Evolutionary conservation across 2,888 invertebrate genomes (phyloP).

Genomic region (Cheilosia urbana): DNA sequence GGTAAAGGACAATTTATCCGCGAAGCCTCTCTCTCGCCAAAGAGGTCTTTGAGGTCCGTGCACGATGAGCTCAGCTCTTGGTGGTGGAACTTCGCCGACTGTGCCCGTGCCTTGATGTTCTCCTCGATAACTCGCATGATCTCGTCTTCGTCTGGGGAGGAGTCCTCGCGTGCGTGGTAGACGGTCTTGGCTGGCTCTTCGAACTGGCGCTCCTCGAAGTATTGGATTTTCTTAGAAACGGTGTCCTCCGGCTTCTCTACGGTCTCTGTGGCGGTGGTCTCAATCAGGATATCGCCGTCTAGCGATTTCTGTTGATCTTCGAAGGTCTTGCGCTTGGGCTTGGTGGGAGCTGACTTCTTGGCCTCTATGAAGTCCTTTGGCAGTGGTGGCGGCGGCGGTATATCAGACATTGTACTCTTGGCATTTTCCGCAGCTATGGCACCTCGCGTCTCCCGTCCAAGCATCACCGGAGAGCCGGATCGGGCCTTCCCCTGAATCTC

Average conservation of each 20-base stretch:
- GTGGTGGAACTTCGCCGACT: slow-evolving; percentile 83
- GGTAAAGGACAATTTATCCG: slow-evolving; percentile 82
- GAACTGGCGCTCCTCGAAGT: slow-evolving; percentile 89
- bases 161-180: slow-evolving; percentile 85
- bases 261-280: slow-evolving; percentile 19
- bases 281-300: background rate
- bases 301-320: slow-evolving; percentile 48
- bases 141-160: slow-evolving; percentile 84
- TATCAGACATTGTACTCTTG: slow-evolving; percentile 80
- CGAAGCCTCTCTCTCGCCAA: slow-evolving; percentile 88
- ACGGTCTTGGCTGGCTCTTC: slow-evolving; percentile 84
- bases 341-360: slow-evolving; percentile 42
- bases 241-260: slow-evolving; percentile 86
- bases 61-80: slow-evolving; percentile 82
- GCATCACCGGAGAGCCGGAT: slow-evolving; percentile 82
- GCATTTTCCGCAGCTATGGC: slow-evolving; percentile 86
- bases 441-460: slow-evolving; percentile 87
- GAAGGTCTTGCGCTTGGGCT: slow-evolving; percentile 36
- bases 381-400: slow-evolving; percentile 78
- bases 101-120: slow-evolving; percentile 80
- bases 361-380: slow-evolving; percentile 31
- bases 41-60: slow-evolving; percentile 91
- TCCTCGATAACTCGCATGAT: slow-evolving; percentile 84
- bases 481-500: slow-evolving; percentile 87
- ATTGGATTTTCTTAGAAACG: slow-evolving; percentile 89